Evolutionary conservation across 2,888 invertebrate species (phyloP).

Genomic region (Azorinus chamasolen): DNA sequence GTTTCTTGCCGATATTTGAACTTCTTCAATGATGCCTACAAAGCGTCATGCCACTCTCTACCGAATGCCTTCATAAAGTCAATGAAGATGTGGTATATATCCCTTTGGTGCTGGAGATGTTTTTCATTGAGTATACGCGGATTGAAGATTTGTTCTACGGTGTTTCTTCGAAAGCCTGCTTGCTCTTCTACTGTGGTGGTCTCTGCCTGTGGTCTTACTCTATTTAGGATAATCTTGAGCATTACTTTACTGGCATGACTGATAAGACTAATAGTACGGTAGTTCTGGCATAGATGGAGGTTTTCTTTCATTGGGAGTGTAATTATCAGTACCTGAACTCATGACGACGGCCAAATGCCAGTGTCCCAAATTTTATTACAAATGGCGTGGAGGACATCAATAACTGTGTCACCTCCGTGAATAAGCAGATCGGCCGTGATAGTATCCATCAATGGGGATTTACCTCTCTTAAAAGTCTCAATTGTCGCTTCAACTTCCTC

Average conservation of each 20-base stretch:
- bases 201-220: neutral
- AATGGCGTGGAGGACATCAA: neutral
- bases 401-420: constrained; percentile 15
- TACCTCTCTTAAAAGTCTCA: constrained; percentile 43
- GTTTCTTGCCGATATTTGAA: constrained; percentile 29
- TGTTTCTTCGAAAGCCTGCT: constrained; percentile 40
- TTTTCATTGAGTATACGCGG: no score
- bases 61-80: constrained; percentile 43
- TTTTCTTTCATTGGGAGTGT: constrained; percentile 33
- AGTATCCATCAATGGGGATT: constrained; percentile 41
- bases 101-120: constrained; percentile 10
- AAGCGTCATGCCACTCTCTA: no score
- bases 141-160: no score
- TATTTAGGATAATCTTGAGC: constrained; percentile 29
- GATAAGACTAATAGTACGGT: constrained; percentile 46
- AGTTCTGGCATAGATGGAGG: constrained; percentile 27
- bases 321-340: neutral
- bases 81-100: constrained; percentile 4
- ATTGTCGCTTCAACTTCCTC: constrained; percentile 38
- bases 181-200: constrained; percentile 44
- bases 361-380: constrained; percentile 22
- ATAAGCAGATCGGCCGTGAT: constrained; percentile 42
- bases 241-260: constrained; percentile 46
- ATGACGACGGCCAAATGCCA: constrained; percentile 8
- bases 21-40: constrained; percentile 22